Base-by-base conservation (phyloP, 2,113 vertebrate genomes). In the Aleadryas rufinucha region DNA sequence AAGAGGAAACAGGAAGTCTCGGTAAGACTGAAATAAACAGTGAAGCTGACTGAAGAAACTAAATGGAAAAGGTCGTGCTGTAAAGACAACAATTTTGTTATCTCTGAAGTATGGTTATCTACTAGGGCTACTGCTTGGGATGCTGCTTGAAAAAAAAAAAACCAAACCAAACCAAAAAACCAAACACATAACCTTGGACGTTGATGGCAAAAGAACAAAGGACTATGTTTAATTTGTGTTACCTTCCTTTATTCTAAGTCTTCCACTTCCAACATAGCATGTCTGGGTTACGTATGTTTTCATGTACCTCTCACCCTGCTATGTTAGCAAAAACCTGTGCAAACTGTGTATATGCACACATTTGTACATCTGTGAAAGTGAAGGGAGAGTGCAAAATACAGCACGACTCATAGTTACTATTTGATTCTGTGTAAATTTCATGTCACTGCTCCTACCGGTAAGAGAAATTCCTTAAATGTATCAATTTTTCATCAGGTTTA, bases 331-430 rank as follows among this genome's bases (percentile, higher is more conserved):
- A 80, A 70, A 47, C 15, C 33, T 28, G 24, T 7, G 21, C 6
- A 41, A 44, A 57, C 8, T 4, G 6, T 10, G 8, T 19, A 42
- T 4, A 19, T 4, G 8, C 16, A 37, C 10, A 16, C 0, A 2
- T 9, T 22, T 0, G 1, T 19, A 28, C 7, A 20, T 2, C 7
- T 11, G 17, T 0, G 0, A 50, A 81, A 69, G 18, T 4, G 28
- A 77, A 59, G 18, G 21, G 2, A 59, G 26, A 74, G 24, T 7
- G 7, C 35, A 82, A 56, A 87, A 78, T 28, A 8, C 1, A 0
- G 1, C 54, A 18, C 6, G 35, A 53, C 9, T 69, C n/a, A 47
- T 12, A 15, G 28, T 44, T 78, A 68, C 10, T 41, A 47, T 26
- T 95, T 37, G 61, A n/a, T 60, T 89, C 50, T 10, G 61, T 31